Evolutionary conservation across 2,113 vertebrate species (phyloP).

Genomic region (Xenus cinereus): DNA sequence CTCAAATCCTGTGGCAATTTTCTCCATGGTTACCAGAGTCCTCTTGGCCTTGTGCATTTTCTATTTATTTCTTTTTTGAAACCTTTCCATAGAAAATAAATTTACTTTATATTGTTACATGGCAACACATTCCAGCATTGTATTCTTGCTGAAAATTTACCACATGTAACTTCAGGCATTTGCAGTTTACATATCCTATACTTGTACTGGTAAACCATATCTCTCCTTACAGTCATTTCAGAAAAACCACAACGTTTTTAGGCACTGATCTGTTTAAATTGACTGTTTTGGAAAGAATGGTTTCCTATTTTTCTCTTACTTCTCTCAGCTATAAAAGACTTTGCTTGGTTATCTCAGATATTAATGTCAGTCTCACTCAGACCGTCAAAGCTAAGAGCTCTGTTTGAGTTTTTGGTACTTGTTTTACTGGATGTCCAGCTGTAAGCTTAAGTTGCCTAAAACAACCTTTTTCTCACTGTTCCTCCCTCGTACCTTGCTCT

Average conservation of each 20-base stretch:
- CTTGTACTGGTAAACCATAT: background rate
- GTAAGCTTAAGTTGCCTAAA: background rate
- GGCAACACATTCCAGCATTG: background rate
- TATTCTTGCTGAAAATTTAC: background rate
- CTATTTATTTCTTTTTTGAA: background rate
- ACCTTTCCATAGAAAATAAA: background rate
- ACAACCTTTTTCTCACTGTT: background rate
- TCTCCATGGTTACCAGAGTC: background rate
- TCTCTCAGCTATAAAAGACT: background rate
- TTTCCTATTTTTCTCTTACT: background rate
- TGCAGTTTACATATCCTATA: background rate
- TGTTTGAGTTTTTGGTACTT: background rate
- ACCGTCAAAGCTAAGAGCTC: background rate
- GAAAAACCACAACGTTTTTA: rapidly evolving
- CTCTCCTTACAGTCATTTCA: background rate
- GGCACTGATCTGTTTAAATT: background rate
- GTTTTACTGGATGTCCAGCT: background rate
- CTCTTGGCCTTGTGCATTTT: background rate
- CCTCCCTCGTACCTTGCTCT: background rate
- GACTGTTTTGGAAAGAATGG: background rate
- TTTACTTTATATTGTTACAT: background rate
- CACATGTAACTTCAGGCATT: background rate
- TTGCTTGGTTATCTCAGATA: background rate
- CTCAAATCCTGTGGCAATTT: background rate
- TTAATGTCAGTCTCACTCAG: background rate